Evolutionary conservation across 2,113 vertebrate species (phyloP).

Genomic region (Microcebus ravelobensis): DNA sequence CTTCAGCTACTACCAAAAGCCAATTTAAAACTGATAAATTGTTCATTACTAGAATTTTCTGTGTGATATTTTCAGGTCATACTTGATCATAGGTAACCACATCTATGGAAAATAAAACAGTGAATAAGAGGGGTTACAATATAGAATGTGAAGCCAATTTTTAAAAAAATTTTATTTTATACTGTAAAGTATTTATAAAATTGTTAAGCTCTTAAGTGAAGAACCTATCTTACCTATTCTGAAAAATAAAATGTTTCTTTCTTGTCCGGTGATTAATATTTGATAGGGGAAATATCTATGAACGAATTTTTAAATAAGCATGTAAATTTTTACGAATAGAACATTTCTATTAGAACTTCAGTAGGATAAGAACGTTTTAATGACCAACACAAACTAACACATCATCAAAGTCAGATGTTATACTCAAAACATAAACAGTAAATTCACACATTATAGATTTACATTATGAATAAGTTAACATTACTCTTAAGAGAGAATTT

Average conservation of each 20-base stretch:
- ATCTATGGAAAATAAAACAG: neutral
- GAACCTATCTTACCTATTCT: too few species aligned
- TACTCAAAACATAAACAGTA: neutral
- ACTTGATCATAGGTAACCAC: too few species aligned
- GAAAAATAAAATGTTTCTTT: neutral
- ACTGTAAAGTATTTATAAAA: neutral
- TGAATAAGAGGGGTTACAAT: too few species aligned
- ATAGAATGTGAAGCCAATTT: neutral
- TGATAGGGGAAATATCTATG: neutral
- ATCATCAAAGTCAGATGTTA: neutral
- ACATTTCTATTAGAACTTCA: neutral
- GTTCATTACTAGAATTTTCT: too few species aligned
- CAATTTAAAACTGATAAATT: too few species aligned
- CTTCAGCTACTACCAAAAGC: too few species aligned
- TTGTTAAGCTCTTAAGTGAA: neutral
- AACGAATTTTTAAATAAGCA: neutral
- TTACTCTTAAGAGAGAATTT: neutral
- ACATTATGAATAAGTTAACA: neutral
- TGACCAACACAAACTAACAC: neutral
- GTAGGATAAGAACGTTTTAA: neutral
- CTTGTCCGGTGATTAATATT: neutral
- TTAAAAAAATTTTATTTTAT: neutral
- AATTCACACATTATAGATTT: neutral
- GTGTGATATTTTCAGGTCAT: too few species aligned
- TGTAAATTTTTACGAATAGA: neutral